These are phyloP conservation scores for Paelopatides confundens DNA, from an alignment of 53 echinoderm and acorn worm genomes.

Conservation along the genomic window DNA sequence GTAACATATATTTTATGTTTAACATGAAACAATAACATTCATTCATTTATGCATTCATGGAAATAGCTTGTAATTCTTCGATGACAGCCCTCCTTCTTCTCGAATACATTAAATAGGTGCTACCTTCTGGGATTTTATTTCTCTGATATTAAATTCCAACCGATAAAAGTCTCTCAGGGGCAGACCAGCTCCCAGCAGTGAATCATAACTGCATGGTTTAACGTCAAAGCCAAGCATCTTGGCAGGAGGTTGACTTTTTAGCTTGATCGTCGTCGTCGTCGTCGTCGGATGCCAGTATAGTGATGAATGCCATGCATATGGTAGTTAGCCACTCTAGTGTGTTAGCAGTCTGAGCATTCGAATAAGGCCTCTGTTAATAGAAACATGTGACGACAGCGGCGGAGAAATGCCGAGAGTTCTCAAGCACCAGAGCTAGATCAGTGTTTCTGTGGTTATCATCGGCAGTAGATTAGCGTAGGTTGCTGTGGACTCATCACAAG, in stretches of 20 bases:
- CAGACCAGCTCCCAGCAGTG: slow-evolving; percentile 22
- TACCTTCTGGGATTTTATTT: neutral
- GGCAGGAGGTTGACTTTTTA: slow-evolving; percentile 28
- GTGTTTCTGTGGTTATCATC: slow-evolving; percentile 29
- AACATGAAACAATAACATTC: no score
- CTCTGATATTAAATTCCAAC: slow-evolving; percentile 19
- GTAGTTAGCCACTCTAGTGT: no score
- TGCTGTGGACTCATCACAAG: slow-evolving; percentile 21
- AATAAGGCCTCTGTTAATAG: neutral
- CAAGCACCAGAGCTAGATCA: neutral
- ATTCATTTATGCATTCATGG: no score
- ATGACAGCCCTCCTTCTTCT: neutral
- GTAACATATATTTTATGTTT: no score
- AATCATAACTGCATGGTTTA: slow-evolving; percentile 31
- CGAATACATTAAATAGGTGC: neutral
- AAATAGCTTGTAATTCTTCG: neutral
- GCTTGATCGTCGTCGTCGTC: neutral
- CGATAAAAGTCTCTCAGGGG: slow-evolving; percentile 17
- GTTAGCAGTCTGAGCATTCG: neutral
- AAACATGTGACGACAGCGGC: slow-evolving; percentile 12
- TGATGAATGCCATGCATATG: slow-evolving; percentile 20
- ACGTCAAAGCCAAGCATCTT: neutral
- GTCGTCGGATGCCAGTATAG: neutral
- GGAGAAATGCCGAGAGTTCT: slow-evolving; percentile 13
- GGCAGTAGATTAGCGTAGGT: slow-evolving; percentile 23